Evolutionary conservation across 1,140 invertebrate genomes (phyloP).

Genomic region (Nasonia longicornis): DNA sequence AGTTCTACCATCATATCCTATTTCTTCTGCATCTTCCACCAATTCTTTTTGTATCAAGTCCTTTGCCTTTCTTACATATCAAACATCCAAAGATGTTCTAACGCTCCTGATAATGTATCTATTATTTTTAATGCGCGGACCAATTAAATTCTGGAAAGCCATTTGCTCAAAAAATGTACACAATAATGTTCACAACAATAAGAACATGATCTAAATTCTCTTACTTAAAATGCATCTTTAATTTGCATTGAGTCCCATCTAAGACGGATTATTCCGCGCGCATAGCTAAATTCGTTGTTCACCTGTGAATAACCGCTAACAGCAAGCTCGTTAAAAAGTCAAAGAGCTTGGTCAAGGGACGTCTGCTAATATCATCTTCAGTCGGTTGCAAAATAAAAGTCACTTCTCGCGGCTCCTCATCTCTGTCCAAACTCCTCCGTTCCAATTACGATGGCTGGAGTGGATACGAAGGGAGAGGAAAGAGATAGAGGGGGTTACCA

Average conservation of each 20-base stretch:
- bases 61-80: too few species aligned
- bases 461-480: constrained; percentile 1
- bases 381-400: constrained; percentile 25
- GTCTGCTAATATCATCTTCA: constrained; percentile 23
- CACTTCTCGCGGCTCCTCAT: not conserved
- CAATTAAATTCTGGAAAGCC: too few species aligned
- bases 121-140: too few species aligned
- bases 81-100: too few species aligned
- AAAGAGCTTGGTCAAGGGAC: constrained; percentile 1
- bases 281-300: constrained; percentile 5
- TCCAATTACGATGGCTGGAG: constrained; percentile 34
- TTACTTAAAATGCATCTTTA: too few species aligned
- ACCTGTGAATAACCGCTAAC: not conserved
- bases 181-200: too few species aligned
- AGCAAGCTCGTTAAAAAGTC: constrained; percentile 41
- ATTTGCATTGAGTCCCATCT: not conserved
- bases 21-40: too few species aligned
- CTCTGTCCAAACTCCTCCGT: constrained; percentile 10
- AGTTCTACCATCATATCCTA: too few species aligned
- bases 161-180: too few species aligned
- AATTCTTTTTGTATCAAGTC: too few species aligned
- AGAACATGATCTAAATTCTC: too few species aligned
- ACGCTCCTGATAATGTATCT: too few species aligned
- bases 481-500: not conserved
- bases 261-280: not conserved